Evolutionary conservation across 2,113 vertebrate genomes (phyloP), one percentile per base, ranked within the genome.

Genomic region (Dolichotis patagonum): DNA sequence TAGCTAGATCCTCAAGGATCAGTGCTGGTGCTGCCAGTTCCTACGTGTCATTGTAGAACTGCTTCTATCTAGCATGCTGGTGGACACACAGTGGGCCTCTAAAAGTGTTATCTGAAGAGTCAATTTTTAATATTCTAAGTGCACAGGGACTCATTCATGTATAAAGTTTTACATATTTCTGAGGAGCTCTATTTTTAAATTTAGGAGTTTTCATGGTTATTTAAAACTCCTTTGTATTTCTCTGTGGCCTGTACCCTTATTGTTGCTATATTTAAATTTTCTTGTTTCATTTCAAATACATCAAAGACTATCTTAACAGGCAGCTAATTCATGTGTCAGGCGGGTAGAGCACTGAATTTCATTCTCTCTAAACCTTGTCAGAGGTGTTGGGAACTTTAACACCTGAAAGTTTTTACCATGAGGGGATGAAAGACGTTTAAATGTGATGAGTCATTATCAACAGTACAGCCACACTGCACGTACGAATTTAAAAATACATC

Each of bases 321-420:
- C 56, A 95, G 65, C 62, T 95, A 88, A 96, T 88, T 96, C 86
- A 82, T 78, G 26, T 67, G 65, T 88, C 65, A 96, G 94, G 67
- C 91, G 93, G 85, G 88, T 30, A 93, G 96, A 91, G 83, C 83
- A 94, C 30, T 94, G 91, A 67, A 93, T 86, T 94, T 96, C 96
- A 97, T 95, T 91, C 82, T 77, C 41, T 90, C 77, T 52, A 71
- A 92, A 75, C 46, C 92, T 95, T 94, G 49, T 96, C 83, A 96
- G 80, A 94, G 60, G 43, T 58, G n/a, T 54, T 75, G 26, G 93
- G 83, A 97, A 94, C 90, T 94, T 94, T 91, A 97, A 81, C 90
- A 73, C 82, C 73, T 75, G 19, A 83, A 88, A 67, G 67, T 12
- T 93, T 96, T 96, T 88, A 75, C 78, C 35, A n/a, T 56, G 65